Conservation (phyloP, 1,140 invertebrate genomes). For the Saccostrea echinata region DNA sequence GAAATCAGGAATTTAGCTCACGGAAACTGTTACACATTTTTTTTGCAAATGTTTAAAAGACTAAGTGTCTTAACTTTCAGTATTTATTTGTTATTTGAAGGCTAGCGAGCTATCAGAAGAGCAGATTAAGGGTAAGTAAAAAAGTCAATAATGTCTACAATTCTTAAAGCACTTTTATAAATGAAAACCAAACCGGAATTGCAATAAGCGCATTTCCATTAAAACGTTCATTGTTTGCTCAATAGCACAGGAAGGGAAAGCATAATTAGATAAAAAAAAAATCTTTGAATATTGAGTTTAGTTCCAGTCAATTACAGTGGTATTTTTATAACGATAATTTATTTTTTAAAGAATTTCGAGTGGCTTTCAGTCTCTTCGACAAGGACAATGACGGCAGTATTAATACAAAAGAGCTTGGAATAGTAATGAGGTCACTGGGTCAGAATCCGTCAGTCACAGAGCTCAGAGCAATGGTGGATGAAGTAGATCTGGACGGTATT, state of each 20-base stretch:
- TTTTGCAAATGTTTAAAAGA: neutral
- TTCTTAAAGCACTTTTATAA: neutral
- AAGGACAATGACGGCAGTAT: conserved; percentile 56
- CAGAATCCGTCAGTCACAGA: conserved; percentile 60
- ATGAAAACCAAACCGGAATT: neutral
- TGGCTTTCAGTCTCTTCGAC: conserved; percentile 62
- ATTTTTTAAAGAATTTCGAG: conserved; percentile 47
- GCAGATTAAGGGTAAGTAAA: conserved; percentile 15
- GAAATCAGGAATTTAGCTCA: neutral
- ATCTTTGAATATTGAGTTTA: too few relatives aligned
- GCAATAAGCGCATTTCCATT: too few relatives aligned
- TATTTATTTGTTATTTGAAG: neutral
- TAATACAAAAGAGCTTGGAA: conserved; percentile 53
- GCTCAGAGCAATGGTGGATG: conserved; percentile 55
- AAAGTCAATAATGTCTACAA: neutral
- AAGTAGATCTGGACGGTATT: conserved; percentile 60
- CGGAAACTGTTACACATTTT: neutral
- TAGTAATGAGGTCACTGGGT: conserved; percentile 57
- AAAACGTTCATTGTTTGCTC: too few relatives aligned
- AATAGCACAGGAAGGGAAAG: too few relatives aligned
- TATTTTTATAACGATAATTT: neutral
- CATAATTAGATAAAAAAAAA: too few relatives aligned
- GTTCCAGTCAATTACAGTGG: too few relatives aligned
- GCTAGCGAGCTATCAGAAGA: neutral
- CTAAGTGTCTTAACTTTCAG: neutral